Evolutionary conservation across 2,797 vertebrate genomes (phyloP).

Genomic region (Scolopax bukidnonensis): DNA sequence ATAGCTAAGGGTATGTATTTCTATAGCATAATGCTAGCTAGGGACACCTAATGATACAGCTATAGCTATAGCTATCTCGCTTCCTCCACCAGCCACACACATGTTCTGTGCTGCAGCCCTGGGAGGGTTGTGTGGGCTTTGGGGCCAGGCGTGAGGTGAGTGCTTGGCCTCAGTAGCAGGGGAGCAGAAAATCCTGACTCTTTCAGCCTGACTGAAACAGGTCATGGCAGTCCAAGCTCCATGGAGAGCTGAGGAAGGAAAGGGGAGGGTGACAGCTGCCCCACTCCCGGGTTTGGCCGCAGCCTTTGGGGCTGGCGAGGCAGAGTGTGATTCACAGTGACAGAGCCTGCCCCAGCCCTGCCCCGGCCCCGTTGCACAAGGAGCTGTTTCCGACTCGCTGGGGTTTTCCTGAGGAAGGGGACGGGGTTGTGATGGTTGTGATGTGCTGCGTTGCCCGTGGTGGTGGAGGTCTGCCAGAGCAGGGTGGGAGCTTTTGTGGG

Average conservation of each 20-base stretch:
- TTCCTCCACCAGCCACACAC: neutral
- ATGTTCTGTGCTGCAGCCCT: neutral
- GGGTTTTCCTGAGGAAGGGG: neutral
- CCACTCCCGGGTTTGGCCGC: too few relatives aligned
- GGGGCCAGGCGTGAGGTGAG: neutral
- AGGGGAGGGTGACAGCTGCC: rapidly evolving
- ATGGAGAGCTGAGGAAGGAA: neutral
- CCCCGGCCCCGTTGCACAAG: neutral
- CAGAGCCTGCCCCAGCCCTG: neutral
- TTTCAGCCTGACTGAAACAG: neutral
- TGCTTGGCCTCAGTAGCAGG: rapidly evolving
- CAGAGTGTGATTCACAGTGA: neutral
- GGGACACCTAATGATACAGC: neutral
- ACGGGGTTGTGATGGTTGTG: neutral
- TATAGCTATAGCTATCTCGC: rapidly evolving
- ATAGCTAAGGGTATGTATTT: rapidly evolving
- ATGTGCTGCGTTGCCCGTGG: rapidly evolving
- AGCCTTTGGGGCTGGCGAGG: neutral
- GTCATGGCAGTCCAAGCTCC: rapidly evolving
- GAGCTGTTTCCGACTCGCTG: neutral
- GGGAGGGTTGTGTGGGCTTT: neutral
- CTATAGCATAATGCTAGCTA: neutral
- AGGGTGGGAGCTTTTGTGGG: neutral
- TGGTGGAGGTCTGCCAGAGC: neutral
- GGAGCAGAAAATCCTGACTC: neutral